These are phyloP conservation scores for Dryobota labecula DNA, from an alignment of 2,888 invertebrate species.

Conservation along the genomic window DNA sequence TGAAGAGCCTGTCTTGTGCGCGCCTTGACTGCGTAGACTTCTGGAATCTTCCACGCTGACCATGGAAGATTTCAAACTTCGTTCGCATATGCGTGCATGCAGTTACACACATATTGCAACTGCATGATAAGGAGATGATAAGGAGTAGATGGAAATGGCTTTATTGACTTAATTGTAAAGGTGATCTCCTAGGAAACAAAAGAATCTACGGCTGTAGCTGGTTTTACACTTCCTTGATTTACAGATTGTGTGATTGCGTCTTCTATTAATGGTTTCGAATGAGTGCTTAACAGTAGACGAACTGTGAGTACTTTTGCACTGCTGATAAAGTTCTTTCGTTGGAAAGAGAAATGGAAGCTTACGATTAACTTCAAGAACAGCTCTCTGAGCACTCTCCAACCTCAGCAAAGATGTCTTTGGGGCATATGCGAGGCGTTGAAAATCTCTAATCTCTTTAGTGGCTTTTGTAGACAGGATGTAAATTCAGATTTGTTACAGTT, in stretches of 20 bases:
- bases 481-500: no score
- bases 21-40: no score
- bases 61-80: no score
- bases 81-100: no score
- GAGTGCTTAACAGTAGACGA: background rate
- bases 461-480: no score
- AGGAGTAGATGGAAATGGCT: no score
- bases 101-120: no score
- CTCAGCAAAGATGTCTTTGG: background rate
- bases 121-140: no score
- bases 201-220: background rate
- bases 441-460: no score
- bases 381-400: background rate
- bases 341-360: background rate
- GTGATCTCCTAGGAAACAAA: background rate
- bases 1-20: no score
- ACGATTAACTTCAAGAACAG: background rate
- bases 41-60: no score
- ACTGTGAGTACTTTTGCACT: slow-evolving; percentile 4
- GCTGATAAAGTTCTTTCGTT: background rate
- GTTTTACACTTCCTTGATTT: background rate
- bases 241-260: background rate
- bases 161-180: background rate
- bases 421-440: no score
- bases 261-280: background rate